phyloP scores from a whole-genome alignment of 2,797 vertebrate genomes.

The Cossypha heuglini region DNA sequence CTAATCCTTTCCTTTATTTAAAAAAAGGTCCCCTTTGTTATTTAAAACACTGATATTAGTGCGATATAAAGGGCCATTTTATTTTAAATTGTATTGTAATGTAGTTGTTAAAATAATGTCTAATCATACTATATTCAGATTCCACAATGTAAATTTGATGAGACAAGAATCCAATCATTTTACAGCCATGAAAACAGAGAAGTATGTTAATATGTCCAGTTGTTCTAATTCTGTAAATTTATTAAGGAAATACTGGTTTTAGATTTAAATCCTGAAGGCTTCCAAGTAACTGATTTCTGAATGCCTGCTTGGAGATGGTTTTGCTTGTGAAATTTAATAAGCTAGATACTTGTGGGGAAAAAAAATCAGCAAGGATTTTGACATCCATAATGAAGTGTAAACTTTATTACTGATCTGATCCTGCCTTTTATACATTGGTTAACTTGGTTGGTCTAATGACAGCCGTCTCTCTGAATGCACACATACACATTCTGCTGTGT shows the following conservation, averaged over 20 bases:
- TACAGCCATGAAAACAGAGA: constrained; percentile 62
- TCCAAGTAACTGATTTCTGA: constrained; percentile 14
- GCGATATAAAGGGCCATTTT: constrained; percentile 78
- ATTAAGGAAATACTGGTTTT: constrained; percentile 63
- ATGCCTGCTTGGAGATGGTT: constrained; percentile 1
- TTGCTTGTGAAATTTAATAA: constrained; percentile 37
- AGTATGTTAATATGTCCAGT: constrained; percentile 72
- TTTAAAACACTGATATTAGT: constrained; percentile 85
- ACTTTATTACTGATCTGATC: constrained; percentile 52
- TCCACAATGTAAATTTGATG: constrained; percentile 83
- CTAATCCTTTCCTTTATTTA: constrained; percentile 80
- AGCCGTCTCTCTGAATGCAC: constrained; percentile 46
- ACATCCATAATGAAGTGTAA: constrained; percentile 20
- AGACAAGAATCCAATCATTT: constrained; percentile 75
- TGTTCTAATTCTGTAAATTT: constrained; percentile 72
- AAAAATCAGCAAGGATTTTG: constrained; percentile 32
- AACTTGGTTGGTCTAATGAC: constrained; percentile 50
- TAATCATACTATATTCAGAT: constrained; percentile 82
- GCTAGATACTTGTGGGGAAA: background rate
- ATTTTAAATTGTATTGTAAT: constrained; percentile 83
- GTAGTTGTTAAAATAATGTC: constrained; percentile 82
- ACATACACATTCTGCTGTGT: constrained; percentile 45
- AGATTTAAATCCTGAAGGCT: constrained; percentile 46
- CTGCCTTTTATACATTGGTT: constrained; percentile 40
- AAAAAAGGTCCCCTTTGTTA: constrained; percentile 80